These are phyloP conservation scores for Esox masquinongy DNA, from an alignment of 2,797 vertebrate species.

Conservation along the genomic window DNA sequence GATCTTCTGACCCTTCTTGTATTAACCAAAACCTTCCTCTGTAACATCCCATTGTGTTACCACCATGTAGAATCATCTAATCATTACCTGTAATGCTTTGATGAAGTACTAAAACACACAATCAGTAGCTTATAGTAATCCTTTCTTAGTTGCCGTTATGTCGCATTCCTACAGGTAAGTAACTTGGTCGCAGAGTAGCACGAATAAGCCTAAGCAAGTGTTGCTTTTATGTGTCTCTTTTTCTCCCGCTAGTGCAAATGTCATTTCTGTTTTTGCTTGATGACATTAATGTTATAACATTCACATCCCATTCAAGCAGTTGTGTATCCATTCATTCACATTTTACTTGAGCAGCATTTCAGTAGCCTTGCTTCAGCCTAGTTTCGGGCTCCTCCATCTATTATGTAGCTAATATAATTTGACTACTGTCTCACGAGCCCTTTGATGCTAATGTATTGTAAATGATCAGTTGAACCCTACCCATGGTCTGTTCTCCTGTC, in stretches of 20 bases:
- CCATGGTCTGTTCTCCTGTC: conserved; percentile 5
- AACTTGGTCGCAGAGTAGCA: conserved; percentile 6
- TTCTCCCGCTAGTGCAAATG: background rate
- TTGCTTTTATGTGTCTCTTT: background rate
- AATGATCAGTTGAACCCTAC: background rate
- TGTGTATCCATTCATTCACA: background rate
- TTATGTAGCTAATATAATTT: too few species aligned
- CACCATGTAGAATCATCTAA: background rate
- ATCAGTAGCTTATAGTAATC: background rate
- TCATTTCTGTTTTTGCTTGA: background rate
- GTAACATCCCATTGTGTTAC: background rate
- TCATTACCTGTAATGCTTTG: background rate
- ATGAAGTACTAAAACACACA: background rate
- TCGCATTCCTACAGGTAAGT: conserved; percentile 34
- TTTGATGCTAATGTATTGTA: background rate
- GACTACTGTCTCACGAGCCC: background rate
- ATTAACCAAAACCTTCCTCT: background rate
- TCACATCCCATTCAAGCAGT: background rate
- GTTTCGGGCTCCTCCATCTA: background rate
- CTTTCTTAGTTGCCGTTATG: background rate
- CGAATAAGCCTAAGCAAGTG: background rate
- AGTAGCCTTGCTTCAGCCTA: background rate
- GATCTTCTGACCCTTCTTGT: background rate
- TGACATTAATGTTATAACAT: background rate
- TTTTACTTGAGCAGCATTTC: background rate